Evolutionary conservation across 2,113 vertebrate species (phyloP).

Genomic region (Anhinga anhinga): DNA sequence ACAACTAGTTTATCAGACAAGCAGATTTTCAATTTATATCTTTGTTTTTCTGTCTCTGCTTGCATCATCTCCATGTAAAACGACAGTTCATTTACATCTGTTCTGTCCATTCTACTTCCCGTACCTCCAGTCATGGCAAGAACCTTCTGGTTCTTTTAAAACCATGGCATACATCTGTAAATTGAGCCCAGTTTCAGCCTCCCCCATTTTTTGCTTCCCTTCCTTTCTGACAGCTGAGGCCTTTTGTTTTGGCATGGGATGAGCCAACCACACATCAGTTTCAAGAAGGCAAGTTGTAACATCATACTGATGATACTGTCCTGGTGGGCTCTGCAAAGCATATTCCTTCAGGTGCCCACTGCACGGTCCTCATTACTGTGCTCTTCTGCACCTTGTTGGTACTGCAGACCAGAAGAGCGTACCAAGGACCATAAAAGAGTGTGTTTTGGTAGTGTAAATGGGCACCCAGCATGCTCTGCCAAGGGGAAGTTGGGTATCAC

Average conservation of each 20-base stretch:
- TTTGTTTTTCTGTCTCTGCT: neutral
- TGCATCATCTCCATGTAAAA: neutral
- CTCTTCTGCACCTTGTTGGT: neutral
- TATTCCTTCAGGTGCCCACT: neutral
- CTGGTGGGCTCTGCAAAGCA: neutral
- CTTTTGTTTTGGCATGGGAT: neutral
- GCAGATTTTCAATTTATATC: neutral
- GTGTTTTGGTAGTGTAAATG: neutral
- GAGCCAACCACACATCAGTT: accelerated
- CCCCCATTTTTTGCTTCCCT: neutral
- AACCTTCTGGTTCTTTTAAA: neutral
- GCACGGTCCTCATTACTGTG: neutral
- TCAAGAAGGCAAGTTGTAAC: neutral
- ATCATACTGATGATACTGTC: neutral
- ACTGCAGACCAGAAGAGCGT: neutral
- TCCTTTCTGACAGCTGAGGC: neutral
- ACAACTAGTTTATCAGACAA: neutral
- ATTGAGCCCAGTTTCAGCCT: neutral
- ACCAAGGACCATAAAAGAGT: neutral
- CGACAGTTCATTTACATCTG: neutral
- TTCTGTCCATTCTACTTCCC: neutral
- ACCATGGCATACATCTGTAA: neutral
- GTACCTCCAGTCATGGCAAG: neutral
- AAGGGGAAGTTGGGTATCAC: neutral
- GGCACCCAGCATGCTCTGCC: neutral